Conservation (phyloP, 2,113 vertebrate species). For the Bos taurus region DNA sequence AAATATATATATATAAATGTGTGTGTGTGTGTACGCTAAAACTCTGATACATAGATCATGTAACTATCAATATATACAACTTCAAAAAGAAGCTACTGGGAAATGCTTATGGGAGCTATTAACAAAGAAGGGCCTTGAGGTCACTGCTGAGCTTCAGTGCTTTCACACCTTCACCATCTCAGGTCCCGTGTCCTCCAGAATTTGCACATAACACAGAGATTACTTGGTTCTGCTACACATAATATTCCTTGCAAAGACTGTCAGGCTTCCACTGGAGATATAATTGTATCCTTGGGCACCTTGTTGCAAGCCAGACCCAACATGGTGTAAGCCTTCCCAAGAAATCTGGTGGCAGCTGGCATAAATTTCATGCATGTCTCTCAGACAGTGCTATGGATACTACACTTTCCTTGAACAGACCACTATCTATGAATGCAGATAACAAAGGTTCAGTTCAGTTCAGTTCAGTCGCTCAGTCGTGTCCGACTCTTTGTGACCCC, state of each 20-base stretch:
- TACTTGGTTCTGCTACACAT: background rate
- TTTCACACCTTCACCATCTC: background rate
- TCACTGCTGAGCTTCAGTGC: background rate
- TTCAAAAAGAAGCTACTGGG: background rate
- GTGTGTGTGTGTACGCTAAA: background rate
- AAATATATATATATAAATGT: too few species aligned
- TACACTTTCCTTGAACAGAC: background rate
- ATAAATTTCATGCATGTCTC: background rate
- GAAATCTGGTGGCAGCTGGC: background rate
- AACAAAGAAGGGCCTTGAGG: background rate
- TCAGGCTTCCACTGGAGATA: background rate
- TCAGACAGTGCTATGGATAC: background rate
- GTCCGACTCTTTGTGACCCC: too few species aligned
- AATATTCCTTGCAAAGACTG: background rate
- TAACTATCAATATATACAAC: background rate
- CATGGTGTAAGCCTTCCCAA: background rate
- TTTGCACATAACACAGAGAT: background rate
- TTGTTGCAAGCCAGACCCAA: background rate
- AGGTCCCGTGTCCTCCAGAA: background rate
- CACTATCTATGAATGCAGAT: background rate
- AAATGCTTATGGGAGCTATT: too few species aligned
- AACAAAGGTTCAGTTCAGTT: background rate
- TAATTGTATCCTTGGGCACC: background rate
- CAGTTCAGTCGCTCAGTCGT: too few species aligned
- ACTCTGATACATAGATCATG: background rate